Base-by-base conservation (phyloP, 2,113 vertebrate genomes). In the Orthonyx spaldingii region DNA sequence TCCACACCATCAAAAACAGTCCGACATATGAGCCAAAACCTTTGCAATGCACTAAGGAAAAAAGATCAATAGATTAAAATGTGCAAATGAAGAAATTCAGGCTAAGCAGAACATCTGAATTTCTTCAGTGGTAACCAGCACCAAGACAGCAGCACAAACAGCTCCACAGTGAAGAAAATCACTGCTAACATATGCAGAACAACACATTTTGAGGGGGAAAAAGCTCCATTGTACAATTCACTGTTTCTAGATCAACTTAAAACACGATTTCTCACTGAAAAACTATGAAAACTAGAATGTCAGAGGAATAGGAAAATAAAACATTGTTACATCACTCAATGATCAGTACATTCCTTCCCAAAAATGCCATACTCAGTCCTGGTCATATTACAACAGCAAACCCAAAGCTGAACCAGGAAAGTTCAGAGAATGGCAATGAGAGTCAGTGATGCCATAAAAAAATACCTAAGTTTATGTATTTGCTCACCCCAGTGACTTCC, bases 381-480 rank as follows among this genome's bases (percentile, higher is more conserved):
- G 70, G 19, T n/a, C n/a, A 10, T 4, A 3, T 2, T 55, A 32
- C 9, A 56, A 3, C 1, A 76, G 32, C 42, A 65, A 64, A 49
- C 8, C 4, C 33, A 61, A 56, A 68, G 63, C 13, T n/a, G 24
- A 81, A 39, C 12, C 5, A n/a, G 37, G 17, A 16, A 80, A 69
- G 59, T 26, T 50, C 72, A 71, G 37, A 88, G 26, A 33, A 8
- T 30, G 50, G 56, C 35, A 59, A 8, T 15, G 22, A 61, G 20
- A 86, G 77, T 28, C 61, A 39, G 11, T 3, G 11, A 72, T 1
- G 1, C 2, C n/a, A 52, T 16, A 3, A 35, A 76, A 69, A 57
- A 44, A 16, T 0, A 8, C 3, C 0, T 4, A 3, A 24, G 7
- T 44, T 46, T 22, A 65, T 3, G 7, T 35, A 27, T 17, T 15